Base-by-base conservation (phyloP, 2,888 invertebrate genomes). In the Nomada fucata region DNA sequence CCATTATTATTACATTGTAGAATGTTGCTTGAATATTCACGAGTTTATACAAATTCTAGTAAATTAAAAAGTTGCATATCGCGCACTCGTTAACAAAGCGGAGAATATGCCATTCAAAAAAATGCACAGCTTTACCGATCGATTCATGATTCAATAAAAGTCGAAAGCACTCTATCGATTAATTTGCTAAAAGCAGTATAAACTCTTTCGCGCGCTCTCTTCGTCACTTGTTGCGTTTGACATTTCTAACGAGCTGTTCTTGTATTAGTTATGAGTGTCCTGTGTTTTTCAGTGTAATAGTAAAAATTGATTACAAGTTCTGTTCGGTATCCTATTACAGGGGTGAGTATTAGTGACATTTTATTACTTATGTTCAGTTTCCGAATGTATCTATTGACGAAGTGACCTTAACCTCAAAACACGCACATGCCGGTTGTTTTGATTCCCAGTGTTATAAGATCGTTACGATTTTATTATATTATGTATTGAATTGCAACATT, bases 161-260 rank as follows among this genome's bases (percentile, higher is more conserved):
- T 59, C 26, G 68, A 55, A 26, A n/a, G 55, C 81, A 53, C 67
- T 68, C 67, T 72, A 20, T 23, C 11, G 75, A 59, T 9, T 18
- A 52, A 55, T 67, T 36, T 60, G 7, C 15, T 47, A 42, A 64
- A 53, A 57, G 20, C 42, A 20, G 13, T 10, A 2, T 1, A 44
- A 57, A 76, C 52, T 53, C 26, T 65, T 84, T 81, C 83, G 69
- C 88, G 88, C 89, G 83, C 52, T 70, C 47, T 79, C 11, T 52
- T 55, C 67, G 36, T 83, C 70, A 89, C 89, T 83, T 89, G 89
- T 88, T 89, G 89, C 89, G 42, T 84, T 79, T 71, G 74, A 79
- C 67, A 69, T 55, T 61, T 55, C 29, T 7, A 13, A 47, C n/a
- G 23, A 42, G 18, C 15, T 68, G 23, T 47, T 67, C 69, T 11